A percentile compares a stretch with the other conserved stretches of the same genome.
Evolutionary conservation across 2,797 vertebrate genomes (phyloP).

Genomic region (Melanotaenia maccullochi): DNA sequence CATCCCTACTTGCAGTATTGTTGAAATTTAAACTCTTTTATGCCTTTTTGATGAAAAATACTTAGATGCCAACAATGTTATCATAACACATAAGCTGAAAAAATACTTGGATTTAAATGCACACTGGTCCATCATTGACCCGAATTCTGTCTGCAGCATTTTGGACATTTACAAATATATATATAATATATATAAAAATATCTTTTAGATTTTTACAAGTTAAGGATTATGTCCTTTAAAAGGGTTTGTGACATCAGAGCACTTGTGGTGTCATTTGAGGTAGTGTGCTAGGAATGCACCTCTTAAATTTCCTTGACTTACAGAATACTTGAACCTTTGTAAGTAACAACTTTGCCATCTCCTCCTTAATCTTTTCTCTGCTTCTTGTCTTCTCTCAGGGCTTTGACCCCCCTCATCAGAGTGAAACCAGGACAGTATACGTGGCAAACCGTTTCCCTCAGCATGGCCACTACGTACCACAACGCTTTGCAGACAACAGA

Average conservation of each 20-base stretch:
- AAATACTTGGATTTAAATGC: too few species aligned
- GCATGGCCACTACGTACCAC: conserved; percentile 93
- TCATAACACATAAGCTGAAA: not conserved
- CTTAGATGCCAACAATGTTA: not conserved
- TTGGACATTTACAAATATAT: not conserved
- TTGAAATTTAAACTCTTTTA: not conserved
- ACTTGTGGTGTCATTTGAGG: too few species aligned
- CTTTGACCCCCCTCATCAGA: conserved; percentile 97
- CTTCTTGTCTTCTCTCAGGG: conserved; percentile 81
- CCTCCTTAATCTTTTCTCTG: not conserved
- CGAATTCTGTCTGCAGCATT: too few species aligned
- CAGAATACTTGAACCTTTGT: not conserved
- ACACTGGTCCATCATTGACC: too few species aligned
- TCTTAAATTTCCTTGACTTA: too few species aligned
- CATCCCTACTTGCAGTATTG: not conserved
- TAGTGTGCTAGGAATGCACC: too few species aligned
- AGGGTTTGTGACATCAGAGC: not conserved
- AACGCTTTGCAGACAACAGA: conserved; percentile 96
- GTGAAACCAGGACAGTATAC: conserved; percentile 96
- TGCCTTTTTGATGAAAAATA: too few species aligned
- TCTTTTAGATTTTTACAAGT: not conserved
- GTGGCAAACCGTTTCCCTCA: conserved; percentile 96
- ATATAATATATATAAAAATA: not conserved
- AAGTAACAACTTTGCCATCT: conserved; percentile 12
- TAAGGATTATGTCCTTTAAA: not conserved